These are phyloP conservation scores for Sardinella longiceps DNA, from an alignment of 2,797 vertebrate species.

Conservation along the genomic window DNA sequence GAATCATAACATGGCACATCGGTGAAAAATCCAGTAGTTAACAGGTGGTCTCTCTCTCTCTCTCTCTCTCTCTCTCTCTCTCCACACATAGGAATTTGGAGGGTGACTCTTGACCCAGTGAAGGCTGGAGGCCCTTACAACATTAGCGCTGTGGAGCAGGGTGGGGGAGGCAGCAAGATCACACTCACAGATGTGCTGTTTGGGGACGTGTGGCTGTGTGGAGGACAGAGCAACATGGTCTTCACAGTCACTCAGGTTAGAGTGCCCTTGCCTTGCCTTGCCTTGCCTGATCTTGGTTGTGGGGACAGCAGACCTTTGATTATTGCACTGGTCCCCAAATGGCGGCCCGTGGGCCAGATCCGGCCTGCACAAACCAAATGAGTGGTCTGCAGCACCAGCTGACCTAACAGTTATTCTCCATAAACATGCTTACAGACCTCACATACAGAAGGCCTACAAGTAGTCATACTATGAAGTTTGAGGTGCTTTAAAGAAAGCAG, in stretches of 20 bases:
- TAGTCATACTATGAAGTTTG: too few relatives aligned
- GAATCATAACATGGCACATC: too few relatives aligned
- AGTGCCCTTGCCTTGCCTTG: not conserved
- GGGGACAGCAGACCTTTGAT: not conserved
- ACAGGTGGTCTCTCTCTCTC: not conserved
- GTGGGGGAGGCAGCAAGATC: constrained; percentile 17
- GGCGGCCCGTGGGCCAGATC: too few relatives aligned
- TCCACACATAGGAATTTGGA: constrained; percentile 73
- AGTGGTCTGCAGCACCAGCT: too few relatives aligned
- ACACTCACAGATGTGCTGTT: constrained; percentile 82
- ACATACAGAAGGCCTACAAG: too few relatives aligned
- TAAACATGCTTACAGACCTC: too few relatives aligned
- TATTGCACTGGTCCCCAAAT: too few relatives aligned
- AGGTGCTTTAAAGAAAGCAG: too few relatives aligned
- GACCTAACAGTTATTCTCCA: too few relatives aligned
- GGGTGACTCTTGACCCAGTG: constrained; percentile 76
- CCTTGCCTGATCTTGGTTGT: not conserved
- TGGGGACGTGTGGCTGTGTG: constrained; percentile 92
- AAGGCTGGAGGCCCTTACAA: constrained; percentile 81
- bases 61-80: not conserved
- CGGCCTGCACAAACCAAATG: too few relatives aligned
- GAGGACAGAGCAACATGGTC: constrained; percentile 96
- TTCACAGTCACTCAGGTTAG: constrained; percentile 78
- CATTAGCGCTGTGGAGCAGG: constrained; percentile 63
- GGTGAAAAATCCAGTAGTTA: too few relatives aligned